Percentiles rank a stretch among this genome's conserved stretches.
Evolutionary conservation across 1,140 invertebrate genomes (phyloP).

Genomic region (Nomia melanderi): DNA sequence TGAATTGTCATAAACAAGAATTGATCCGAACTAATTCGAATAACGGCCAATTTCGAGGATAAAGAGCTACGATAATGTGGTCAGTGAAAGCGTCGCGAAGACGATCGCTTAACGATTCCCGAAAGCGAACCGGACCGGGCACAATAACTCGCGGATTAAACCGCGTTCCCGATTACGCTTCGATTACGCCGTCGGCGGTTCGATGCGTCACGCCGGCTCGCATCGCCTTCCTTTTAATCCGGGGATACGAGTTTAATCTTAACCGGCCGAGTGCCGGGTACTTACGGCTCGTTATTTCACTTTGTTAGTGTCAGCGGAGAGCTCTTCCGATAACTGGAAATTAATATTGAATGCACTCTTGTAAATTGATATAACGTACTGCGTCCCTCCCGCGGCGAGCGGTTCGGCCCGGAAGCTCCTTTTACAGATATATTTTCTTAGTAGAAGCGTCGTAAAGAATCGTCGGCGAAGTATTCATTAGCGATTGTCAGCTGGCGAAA

Average conservation of each 20-base stretch:
- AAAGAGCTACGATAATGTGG: not conserved
- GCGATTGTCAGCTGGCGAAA: not conserved
- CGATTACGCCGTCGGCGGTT: not conserved
- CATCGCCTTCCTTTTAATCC: not conserved
- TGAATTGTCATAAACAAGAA: too few relatives aligned
- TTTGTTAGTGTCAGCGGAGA: too few relatives aligned
- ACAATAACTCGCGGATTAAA: slow-evolving; percentile 1
- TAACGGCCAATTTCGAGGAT: too few relatives aligned
- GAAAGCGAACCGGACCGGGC: slow-evolving; percentile 1
- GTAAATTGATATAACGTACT: not conserved
- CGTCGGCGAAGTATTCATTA: not conserved
- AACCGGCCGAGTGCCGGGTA: not conserved
- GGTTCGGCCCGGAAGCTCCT: not conserved
- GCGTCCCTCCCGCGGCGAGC: not conserved
- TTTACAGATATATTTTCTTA: too few relatives aligned
- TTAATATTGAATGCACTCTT: not conserved
- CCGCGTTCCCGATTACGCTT: not conserved
- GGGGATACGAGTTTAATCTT: not conserved
- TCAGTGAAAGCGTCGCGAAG: slow-evolving; percentile 3
- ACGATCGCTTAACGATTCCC: not conserved
- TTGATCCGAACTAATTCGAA: too few relatives aligned
- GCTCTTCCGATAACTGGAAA: not conserved
- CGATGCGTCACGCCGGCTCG: too few relatives aligned
- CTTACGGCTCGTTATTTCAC: not conserved
- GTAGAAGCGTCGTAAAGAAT: not conserved